A percentile compares a stretch with the other conserved stretches of the same genome.
These are phyloP conservation scores for Acanthochromis polyacanthus DNA, from an alignment of 2,113 vertebrate species.

Conservation along the genomic window DNA sequence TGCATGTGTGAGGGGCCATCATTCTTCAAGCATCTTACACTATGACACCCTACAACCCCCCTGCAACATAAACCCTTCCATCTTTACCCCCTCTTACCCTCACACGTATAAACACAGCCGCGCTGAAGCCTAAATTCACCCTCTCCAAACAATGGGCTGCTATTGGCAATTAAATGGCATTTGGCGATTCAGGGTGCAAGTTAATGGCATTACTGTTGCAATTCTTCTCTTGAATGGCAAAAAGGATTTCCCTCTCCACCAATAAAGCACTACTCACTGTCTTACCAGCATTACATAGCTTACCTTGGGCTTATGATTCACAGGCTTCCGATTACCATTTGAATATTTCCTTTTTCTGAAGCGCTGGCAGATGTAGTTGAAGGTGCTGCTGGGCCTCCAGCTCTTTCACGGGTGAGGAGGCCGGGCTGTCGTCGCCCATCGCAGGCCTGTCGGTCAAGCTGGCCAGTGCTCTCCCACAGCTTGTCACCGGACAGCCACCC, in stretches of 20 bases:
- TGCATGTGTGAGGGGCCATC: constrained; percentile 83
- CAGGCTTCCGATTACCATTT: constrained; percentile 85
- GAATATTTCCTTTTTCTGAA: constrained; percentile 82
- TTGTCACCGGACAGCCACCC: constrained; percentile 66
- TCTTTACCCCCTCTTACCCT: constrained; percentile 67
- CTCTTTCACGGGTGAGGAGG: constrained; percentile 61
- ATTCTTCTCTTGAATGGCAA: constrained; percentile 86
- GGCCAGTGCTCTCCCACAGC: constrained; percentile 33
- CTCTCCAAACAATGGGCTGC: constrained; percentile 84
- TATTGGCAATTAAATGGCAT: constrained; percentile 89
- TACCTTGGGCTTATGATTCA: constrained; percentile 89
- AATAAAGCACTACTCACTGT: constrained; percentile 87
- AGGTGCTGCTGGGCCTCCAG: constrained; percentile 63
- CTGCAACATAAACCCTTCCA: constrained; percentile 73
- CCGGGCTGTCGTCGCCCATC: constrained; percentile 66
- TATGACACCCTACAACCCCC: constrained; percentile 80
- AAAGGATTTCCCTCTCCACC: constrained; percentile 86
- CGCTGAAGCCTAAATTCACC: constrained; percentile 79
- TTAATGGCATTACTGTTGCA: constrained; percentile 88
- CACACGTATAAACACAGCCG: constrained; percentile 65
- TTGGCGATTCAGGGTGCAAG: constrained; percentile 86
- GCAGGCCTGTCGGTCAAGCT: constrained; percentile 74
- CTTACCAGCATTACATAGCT: constrained; percentile 89
- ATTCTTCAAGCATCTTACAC: constrained; percentile 83
- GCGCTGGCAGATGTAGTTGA: constrained; percentile 72